phyloP scores from a whole-genome alignment of 2,113 vertebrate species.

The Cebus imitator region DNA sequence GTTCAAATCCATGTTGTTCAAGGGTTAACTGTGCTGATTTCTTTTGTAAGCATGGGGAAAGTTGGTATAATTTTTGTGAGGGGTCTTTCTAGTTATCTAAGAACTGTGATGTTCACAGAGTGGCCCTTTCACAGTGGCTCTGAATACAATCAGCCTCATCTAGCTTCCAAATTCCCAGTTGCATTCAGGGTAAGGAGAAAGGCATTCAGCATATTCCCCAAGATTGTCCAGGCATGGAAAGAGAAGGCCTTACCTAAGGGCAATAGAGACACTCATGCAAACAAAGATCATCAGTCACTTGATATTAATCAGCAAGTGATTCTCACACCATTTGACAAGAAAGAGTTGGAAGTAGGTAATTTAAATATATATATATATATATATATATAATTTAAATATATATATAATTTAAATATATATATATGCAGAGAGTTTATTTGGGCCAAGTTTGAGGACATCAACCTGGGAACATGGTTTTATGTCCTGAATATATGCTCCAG shows the following conservation, averaged over 20 bases:
- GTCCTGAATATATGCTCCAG: no score
- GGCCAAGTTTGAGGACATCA: no score
- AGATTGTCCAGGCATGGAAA: neutral
- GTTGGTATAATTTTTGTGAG: neutral
- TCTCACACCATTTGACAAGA: neutral
- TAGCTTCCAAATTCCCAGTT: neutral
- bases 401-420: no score
- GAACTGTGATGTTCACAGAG: neutral
- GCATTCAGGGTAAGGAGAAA: neutral
- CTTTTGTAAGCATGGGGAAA: neutral
- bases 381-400: no score
- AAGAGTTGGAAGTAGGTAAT: neutral
- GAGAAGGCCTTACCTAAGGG: neutral
- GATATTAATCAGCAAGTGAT: no score
- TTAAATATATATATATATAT: no score
- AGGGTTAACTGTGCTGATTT: neutral
- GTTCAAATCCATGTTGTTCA: neutral
- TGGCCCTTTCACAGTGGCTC: neutral
- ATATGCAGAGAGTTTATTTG: no score
- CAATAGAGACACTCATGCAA: neutral
- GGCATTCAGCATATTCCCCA: neutral
- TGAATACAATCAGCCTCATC: neutral
- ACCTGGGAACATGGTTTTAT: no score
- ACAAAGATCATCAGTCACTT: neutral
- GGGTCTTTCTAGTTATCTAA: neutral